A percentile compares a stretch with the other conserved stretches of the same genome.
Conservation (phyloP, 2,888 invertebrate genomes). For the Machimus atricapillus region DNA sequence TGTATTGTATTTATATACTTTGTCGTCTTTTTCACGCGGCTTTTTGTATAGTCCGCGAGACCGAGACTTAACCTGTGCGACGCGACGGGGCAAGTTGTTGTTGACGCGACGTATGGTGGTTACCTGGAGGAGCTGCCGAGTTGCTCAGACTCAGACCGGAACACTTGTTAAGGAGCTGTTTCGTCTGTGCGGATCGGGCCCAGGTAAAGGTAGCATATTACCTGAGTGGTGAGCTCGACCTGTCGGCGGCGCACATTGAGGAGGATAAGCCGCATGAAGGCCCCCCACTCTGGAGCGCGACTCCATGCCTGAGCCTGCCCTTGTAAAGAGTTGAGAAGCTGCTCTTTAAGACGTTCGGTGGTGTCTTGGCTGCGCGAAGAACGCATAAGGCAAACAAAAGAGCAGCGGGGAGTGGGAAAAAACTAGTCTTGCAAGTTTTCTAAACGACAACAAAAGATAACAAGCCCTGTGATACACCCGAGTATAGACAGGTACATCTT, state of each 20-base stretch:
- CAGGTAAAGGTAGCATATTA: background rate
- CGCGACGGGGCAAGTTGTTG: background rate
- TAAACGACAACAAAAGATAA: slow-evolving; percentile 36
- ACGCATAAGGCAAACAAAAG: slow-evolving; percentile 9
- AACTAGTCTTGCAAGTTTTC: slow-evolving; percentile 39
- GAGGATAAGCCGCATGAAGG: background rate
- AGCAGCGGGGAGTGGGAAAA: background rate
- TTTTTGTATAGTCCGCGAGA: background rate
- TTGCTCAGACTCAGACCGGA: slow-evolving; percentile 32
- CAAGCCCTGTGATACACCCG: slow-evolving; percentile 6
- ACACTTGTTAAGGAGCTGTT: slow-evolving; percentile 26
- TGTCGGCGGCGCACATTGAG: background rate
- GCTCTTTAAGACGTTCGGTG: background rate
- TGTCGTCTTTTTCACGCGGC: background rate
- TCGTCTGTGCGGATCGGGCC: background rate
- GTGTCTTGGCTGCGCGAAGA: background rate
- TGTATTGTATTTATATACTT: background rate
- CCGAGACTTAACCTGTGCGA: background rate
- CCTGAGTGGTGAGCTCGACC: background rate
- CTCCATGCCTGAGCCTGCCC: background rate
- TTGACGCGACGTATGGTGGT: background rate
- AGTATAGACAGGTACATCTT: slow-evolving; percentile 39
- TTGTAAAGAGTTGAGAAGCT: slow-evolving; percentile 16
- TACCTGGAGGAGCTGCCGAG: background rate
- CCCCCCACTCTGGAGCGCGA: background rate